These are phyloP conservation scores for Origma solitaria DNA, from an alignment of 2,113 vertebrate genomes.

Conservation along the genomic window DNA sequence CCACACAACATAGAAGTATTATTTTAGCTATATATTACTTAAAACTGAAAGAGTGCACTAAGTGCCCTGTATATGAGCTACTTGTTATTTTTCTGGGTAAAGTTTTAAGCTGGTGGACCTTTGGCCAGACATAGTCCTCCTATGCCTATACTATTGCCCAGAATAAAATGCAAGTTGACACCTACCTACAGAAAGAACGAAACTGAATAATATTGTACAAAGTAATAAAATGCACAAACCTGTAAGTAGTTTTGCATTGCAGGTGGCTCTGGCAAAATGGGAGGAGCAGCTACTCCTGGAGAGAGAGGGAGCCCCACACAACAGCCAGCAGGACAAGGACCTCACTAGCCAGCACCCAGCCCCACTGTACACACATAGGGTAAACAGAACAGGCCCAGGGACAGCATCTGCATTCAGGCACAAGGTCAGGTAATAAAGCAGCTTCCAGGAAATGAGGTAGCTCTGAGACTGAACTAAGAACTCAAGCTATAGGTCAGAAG, in stretches of 20 bases:
- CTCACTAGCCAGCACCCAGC: neutral
- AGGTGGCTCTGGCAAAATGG: neutral
- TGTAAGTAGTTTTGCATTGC: neutral
- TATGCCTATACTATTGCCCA: neutral
- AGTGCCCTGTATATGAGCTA: neutral
- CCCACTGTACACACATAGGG: neutral
- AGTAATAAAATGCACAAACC: neutral
- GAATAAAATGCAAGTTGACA: neutral
- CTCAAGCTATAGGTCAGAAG: neutral
- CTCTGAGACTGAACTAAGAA: neutral
- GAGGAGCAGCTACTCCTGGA: neutral
- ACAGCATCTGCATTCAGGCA: neutral
- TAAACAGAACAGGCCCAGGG: neutral
- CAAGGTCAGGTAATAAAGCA: neutral
- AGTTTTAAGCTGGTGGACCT: neutral
- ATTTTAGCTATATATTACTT: neutral
- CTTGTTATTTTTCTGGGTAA: neutral
- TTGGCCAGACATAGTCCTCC: neutral
- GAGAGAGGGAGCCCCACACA: neutral
- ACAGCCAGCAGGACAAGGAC: neutral
- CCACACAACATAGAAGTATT: neutral
- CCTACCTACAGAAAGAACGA: neutral
- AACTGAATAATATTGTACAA: rapidly evolving
- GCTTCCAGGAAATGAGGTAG: rapidly evolving
- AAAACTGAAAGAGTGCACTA: rapidly evolving